A percentile compares a stretch with the other conserved stretches of the same genome.
phyloP scores from a whole-genome alignment of 2,888 invertebrate genomes.

The Melanotus villosus region DNA sequence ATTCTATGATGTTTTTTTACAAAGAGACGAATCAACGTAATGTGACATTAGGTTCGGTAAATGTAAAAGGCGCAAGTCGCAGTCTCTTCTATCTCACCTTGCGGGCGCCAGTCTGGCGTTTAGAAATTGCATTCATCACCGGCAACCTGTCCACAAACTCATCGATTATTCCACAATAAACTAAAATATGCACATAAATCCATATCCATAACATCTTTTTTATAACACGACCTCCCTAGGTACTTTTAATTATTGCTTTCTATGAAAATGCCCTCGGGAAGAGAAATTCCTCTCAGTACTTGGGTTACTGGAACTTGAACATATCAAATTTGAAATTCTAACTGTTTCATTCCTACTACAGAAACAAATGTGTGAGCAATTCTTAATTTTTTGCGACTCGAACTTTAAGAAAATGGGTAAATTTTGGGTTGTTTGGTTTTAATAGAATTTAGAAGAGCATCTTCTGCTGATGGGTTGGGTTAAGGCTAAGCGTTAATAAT shows the following conservation, averaged over 20 bases:
- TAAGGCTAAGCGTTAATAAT: no score
- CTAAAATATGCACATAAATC: slow-evolving; percentile 28
- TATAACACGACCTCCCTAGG: neutral
- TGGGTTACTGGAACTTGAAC: neutral
- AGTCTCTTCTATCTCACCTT: slow-evolving; percentile 59
- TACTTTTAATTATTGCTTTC: slow-evolving; percentile 15
- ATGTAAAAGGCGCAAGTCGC: slow-evolving; percentile 41
- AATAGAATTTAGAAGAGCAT: no score
- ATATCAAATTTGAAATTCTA: neutral
- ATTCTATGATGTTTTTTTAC: slow-evolving; percentile 24
- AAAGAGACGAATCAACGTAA: neutral
- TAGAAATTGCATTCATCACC: slow-evolving; percentile 62
- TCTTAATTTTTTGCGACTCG: no score
- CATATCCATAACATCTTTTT: slow-evolving; percentile 10
- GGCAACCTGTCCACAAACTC: slow-evolving; percentile 62
- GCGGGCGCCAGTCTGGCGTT: slow-evolving; percentile 65
- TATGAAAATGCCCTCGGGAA: slow-evolving; percentile 4
- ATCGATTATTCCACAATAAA: slow-evolving; percentile 60
- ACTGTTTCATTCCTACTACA: neutral
- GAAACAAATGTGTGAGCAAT: no score
- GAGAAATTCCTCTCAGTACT: neutral
- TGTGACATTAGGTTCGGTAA: slow-evolving; percentile 35
- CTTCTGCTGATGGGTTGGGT: no score
- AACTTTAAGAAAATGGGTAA: no score
- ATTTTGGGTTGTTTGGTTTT: no score